phyloP scores from a whole-genome alignment of 2,797 vertebrate genomes.

The Carduelis carduelis region DNA sequence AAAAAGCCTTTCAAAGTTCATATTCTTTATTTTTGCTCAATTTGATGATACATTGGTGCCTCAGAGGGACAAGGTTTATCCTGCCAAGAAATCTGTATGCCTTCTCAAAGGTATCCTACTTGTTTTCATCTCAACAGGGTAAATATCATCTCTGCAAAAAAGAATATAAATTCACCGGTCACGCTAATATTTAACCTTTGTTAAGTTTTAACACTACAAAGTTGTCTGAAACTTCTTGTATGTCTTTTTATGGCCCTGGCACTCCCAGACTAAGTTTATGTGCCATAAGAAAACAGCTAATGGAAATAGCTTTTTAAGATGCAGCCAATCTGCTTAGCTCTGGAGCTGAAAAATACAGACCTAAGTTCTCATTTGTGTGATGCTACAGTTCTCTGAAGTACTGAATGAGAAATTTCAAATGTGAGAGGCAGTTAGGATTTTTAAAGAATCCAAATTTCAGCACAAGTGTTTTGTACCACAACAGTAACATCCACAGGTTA shows the following conservation, averaged over 20 bases:
- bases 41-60: neutral
- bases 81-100: neutral
- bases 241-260: neutral
- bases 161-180: neutral
- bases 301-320: neutral
- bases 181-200: neutral
- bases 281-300: neutral
- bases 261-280: neutral
- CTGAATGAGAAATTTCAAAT: neutral
- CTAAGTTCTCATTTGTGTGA: neutral
- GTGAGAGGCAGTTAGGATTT: neutral
- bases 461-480: neutral
- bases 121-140: neutral
- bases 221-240: neutral
- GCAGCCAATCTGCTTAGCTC: neutral
- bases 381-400: neutral
- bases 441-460: neutral
- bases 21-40: neutral
- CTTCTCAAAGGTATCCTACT: neutral
- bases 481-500: neutral
- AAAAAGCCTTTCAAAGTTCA: neutral
- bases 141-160: neutral
- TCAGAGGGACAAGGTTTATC: neutral
- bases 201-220: neutral
- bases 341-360: neutral